Evolutionary conservation across 1,140 invertebrate genomes (phyloP).

Genomic region (Drosophila mayri): DNA sequence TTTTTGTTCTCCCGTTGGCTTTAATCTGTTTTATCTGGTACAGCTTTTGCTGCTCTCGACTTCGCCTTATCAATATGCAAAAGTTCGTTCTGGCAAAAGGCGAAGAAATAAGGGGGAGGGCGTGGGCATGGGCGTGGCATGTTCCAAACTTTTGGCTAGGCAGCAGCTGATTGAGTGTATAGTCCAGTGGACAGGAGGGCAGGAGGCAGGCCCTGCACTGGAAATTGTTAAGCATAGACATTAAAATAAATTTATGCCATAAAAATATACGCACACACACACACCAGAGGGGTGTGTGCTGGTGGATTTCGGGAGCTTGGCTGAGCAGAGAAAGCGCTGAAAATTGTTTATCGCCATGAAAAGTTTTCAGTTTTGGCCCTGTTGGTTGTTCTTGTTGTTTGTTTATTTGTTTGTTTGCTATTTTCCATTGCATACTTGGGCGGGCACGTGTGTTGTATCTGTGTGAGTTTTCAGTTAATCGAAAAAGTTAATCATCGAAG

Average conservation of each 20-base stretch:
- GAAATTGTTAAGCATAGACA: slow-evolving; percentile 80
- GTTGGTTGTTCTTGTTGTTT: slow-evolving; percentile 29
- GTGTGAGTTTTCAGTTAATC: slow-evolving; percentile 77
- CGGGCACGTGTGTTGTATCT: slow-evolving; percentile 36
- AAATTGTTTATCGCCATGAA: slow-evolving; percentile 79
- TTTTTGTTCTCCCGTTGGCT: slow-evolving; percentile 12
- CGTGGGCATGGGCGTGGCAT: slow-evolving; percentile 34
- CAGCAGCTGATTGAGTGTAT: slow-evolving; percentile 61
- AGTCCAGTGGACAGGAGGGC: slow-evolving; percentile 36
- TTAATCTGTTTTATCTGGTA: slow-evolving; percentile 71
- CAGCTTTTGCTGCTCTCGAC: slow-evolving; percentile 36
- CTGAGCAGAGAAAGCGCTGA: slow-evolving; percentile 46
- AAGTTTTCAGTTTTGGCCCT: slow-evolving; percentile 62
- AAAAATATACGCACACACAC: slow-evolving; percentile 42
- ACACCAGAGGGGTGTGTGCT: not conserved
- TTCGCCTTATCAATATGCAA: slow-evolving; percentile 76
- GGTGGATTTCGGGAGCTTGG: slow-evolving; percentile 4
- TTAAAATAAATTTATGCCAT: slow-evolving; percentile 83
- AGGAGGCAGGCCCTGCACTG: slow-evolving; percentile 30
- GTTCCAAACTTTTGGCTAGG: slow-evolving; percentile 56
- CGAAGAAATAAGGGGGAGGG: slow-evolving; percentile 8
- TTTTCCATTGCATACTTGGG: slow-evolving; percentile 59
- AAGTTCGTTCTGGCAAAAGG: slow-evolving; percentile 40
- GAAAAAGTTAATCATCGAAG: slow-evolving; percentile 83
- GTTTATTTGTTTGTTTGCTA: slow-evolving; percentile 42